Conservation (phyloP, 2,888 invertebrate genomes). For the Drymonia ruficornis region DNA sequence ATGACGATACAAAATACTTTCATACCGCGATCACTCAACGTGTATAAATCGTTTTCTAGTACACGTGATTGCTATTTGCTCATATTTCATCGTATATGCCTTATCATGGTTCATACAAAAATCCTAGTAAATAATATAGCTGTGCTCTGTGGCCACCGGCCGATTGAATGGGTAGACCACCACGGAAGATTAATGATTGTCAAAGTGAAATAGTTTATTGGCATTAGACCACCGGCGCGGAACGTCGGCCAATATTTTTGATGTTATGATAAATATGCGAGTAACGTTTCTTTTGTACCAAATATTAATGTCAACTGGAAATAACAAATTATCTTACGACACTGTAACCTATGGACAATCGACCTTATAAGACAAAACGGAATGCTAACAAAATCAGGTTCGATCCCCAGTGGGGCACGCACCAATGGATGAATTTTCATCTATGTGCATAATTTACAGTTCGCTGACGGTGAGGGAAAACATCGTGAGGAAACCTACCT, state of each 20-base stretch:
- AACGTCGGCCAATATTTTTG: constrained; percentile 9
- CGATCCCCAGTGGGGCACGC: no score
- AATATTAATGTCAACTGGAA: not conserved
- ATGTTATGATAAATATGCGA: constrained; percentile 3
- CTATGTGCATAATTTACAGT: no score
- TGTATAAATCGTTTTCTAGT: not conserved
- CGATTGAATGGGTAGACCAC: constrained; percentile 59
- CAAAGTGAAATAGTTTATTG: constrained; percentile 48
- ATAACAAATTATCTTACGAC: not conserved
- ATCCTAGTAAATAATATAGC: constrained; percentile 54
- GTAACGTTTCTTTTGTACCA: not conserved
- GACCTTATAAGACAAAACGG: no score
- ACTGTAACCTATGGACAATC: no score
- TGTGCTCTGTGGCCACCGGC: constrained; percentile 49
- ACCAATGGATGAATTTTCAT: no score
- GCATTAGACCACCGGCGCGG: constrained; percentile 20
- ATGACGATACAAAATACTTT: constrained; percentile 21
- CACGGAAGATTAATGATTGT: constrained; percentile 65
- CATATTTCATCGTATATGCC: constrained; percentile 36
- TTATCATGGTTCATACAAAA: constrained; percentile 44
- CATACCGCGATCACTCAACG: constrained; percentile 34
- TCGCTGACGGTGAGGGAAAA: no score
- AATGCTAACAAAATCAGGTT: no score
- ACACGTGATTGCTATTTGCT: constrained; percentile 17
- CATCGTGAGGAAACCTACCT: no score